Evolutionary conservation across 2,888 invertebrate species (phyloP).

Genomic region (Calameuta idolon): DNA sequence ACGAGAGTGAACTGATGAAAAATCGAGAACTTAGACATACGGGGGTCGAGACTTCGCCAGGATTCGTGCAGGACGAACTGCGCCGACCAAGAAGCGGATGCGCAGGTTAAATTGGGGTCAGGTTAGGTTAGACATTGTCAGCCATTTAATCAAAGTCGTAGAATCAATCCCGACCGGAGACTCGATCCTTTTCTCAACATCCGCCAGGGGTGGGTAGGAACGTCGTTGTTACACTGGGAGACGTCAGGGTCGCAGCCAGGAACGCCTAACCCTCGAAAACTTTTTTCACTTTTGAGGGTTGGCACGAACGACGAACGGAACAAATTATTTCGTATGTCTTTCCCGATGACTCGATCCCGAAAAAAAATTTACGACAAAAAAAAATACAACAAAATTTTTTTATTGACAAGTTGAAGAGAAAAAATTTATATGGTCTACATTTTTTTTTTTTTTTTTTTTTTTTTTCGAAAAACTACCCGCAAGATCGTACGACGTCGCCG

Average conservation of each 20-base stretch:
- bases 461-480: no score
- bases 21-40: neutral
- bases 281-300: slow-evolving; percentile 22
- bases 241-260: slow-evolving; percentile 1
- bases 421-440: no score
- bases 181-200: neutral
- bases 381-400: neutral
- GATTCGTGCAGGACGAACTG: neutral
- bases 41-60: neutral
- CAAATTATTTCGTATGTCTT: neutral
- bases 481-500: neutral
- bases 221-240: neutral
- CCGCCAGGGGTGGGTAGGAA: neutral
- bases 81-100: neutral
- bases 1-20: neutral
- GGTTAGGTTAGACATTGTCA: neutral
- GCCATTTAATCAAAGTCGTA: neutral
- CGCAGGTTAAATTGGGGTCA: no score
- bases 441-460: no score
- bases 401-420: neutral
- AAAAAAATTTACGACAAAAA: neutral
- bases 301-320: neutral
- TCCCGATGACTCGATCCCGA: neutral
- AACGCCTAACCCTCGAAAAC: neutral
- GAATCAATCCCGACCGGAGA: neutral